These are phyloP conservation scores for Pedicia rivosa DNA, from an alignment of 2,888 invertebrate species.

Conservation along the genomic window DNA sequence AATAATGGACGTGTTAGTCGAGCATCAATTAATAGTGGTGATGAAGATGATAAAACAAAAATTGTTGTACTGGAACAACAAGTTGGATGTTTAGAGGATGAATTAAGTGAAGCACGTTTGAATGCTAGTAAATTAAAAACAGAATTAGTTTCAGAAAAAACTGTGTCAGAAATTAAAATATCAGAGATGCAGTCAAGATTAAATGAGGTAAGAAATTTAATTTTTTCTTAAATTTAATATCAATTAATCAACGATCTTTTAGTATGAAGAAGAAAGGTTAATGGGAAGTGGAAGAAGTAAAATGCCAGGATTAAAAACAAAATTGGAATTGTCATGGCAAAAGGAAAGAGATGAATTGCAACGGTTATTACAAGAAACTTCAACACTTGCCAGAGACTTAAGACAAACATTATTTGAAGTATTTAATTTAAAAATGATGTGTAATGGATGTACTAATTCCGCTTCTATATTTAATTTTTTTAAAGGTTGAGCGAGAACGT, in stretches of 20 bases:
- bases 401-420: conserved; percentile 76
- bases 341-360: conserved; percentile 88
- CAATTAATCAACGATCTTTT: conserved; percentile 22
- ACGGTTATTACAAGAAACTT: conserved; percentile 75
- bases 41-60: conserved; percentile 57
- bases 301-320: conserved; percentile 69
- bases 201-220: conserved; percentile 17
- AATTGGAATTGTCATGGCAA: conserved; percentile 86
- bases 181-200: conserved; percentile 75
- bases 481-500: conserved; percentile 77
- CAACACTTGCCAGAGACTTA: conserved; percentile 73
- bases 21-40: conserved; percentile 52
- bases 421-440: too few species aligned
- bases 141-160: conserved; percentile 77
- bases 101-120: conserved; percentile 67
- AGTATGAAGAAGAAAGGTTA: conserved; percentile 73
- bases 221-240: conserved; percentile 11
- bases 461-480: too few species aligned
- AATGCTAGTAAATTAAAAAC: conserved; percentile 73
- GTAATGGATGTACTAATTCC: conserved; percentile 13
- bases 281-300: conserved; percentile 70
- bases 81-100: conserved; percentile 73
- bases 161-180: conserved; percentile 68
- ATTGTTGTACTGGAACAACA: conserved; percentile 66
- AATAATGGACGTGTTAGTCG: conserved; percentile 38